Evolutionary conservation across 2,113 vertebrate species (phyloP).

Genomic region (mouse (Mus musculus)): GRCm39 chr19:27326501-27327000

Average conservation of each 20-base stretch:
- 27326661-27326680: neutral
- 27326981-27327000: neutral
- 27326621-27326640: no score
- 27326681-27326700: neutral
- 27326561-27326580: neutral
- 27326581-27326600: neutral
- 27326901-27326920: neutral
- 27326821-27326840: conserved; percentile 14
- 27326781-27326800: neutral
- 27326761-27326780: neutral
- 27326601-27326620: neutral
- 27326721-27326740: neutral
- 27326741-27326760: neutral
- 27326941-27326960: no score
- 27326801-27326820: neutral
- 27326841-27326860: neutral
- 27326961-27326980: neutral
- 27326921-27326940: neutral
- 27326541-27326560: neutral
- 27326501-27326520: neutral
- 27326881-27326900: neutral
- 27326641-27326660: neutral
- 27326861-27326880: neutral
- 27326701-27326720: neutral
- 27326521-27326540: neutral